A percentile compares a stretch with the other conserved stretches of the same genome.
Conservation (phyloP, 2,797 vertebrate genomes). For the Arctocebus calabarensis region DNA sequence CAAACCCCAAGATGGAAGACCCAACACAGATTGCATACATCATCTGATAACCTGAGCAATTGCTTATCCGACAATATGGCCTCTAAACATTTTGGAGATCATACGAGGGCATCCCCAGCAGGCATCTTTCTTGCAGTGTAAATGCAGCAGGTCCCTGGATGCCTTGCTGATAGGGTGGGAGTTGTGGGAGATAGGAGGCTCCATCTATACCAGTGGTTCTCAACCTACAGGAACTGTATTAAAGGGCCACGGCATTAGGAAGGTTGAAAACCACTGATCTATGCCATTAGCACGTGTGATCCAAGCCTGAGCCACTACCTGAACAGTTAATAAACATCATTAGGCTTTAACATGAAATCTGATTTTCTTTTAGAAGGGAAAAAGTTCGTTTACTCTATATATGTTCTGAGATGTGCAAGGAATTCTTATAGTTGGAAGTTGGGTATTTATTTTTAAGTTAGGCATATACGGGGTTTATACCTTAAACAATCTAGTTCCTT, state of each 20-base stretch:
- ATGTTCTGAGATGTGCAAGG: not conserved
- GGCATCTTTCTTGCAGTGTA: conserved; percentile 77
- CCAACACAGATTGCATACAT: not conserved
- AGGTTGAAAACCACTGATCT: no score
- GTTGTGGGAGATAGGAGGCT: not conserved
- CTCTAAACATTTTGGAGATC: conserved; percentile 49
- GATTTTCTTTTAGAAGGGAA: conserved; percentile 5
- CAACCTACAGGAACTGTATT: no score
- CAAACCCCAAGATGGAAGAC: no score
- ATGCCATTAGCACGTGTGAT: not conserved
- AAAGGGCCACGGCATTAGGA: no score
- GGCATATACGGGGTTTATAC: not conserved
- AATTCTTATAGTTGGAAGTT: not conserved
- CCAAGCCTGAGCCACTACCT: conserved; percentile 9
- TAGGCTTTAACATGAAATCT: conserved; percentile 53
- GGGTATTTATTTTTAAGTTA: not conserved
- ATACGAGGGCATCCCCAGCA: conserved; percentile 72
- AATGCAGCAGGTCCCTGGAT: conserved; percentile 77
- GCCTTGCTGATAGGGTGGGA: conserved; percentile 56
- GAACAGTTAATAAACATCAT: not conserved
- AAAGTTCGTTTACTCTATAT: not conserved
- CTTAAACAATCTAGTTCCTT: conserved; percentile 70
- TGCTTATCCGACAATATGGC: conserved; percentile 72
- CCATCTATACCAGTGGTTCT: no score
- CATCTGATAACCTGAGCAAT: conserved; percentile 70